phyloP scores from a whole-genome alignment of 2,113 vertebrate genomes.

The Peromyscus californicus region DNA sequence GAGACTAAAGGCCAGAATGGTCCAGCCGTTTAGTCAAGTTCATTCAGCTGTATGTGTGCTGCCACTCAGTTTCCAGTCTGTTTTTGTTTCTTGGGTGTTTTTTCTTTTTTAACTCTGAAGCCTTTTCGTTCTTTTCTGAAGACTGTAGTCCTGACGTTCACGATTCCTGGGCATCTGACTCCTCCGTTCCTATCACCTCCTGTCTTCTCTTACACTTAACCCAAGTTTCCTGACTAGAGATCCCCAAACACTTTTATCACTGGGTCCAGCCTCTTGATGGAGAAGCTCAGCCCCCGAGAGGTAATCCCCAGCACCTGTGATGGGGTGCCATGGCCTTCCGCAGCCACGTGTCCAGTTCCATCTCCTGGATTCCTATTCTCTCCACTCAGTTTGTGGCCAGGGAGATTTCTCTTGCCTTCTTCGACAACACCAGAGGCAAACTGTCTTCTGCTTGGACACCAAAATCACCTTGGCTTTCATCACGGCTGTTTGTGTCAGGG shows the following conservation, averaged over 20 bases:
- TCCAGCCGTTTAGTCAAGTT: not conserved
- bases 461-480: not conserved
- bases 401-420: not conserved
- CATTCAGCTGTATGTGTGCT: not conserved
- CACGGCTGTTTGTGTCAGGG: not conserved
- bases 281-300: not conserved
- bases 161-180: not conserved
- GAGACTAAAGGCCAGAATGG: not conserved
- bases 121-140: not conserved
- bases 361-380: not conserved
- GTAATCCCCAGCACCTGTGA: not conserved
- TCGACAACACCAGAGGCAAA: not conserved
- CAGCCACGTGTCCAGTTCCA: not conserved
- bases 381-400: not conserved
- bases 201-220: not conserved
- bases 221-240: not conserved
- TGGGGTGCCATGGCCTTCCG: not conserved
- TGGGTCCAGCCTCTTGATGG: not conserved
- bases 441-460: not conserved
- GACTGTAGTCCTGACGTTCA: too few species aligned
- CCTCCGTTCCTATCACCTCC: not conserved
- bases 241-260: not conserved
- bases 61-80: not conserved
- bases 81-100: not conserved
- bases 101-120: not conserved